A percentile compares a stretch with the other conserved stretches of the same genome.
phyloP scores from a whole-genome alignment of 2,113 vertebrate genomes.

The Thamnophis sirtalis region DNA sequence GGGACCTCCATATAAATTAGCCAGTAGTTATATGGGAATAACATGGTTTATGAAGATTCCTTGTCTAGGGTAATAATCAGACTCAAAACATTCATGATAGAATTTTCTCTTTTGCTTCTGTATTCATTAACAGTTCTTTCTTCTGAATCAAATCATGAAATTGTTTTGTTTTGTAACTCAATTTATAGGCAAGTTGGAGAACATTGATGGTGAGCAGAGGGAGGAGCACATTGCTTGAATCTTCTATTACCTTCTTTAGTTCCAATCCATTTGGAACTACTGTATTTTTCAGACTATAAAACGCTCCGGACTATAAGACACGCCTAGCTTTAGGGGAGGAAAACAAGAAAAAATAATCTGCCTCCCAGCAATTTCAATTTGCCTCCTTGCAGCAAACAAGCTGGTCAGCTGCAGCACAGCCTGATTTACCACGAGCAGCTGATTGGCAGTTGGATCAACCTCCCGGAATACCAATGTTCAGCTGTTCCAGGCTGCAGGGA shows the following conservation, averaged over 20 bases:
- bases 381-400: too few species aligned
- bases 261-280: not conserved
- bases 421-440: too few species aligned
- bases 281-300: too few species aligned
- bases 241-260: not conserved
- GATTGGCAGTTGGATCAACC: too few species aligned
- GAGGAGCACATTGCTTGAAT: not conserved
- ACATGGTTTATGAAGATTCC: not conserved
- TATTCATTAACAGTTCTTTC: not conserved
- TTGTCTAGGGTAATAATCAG: not conserved
- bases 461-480: too few species aligned
- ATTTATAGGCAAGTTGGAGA: not conserved
- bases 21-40: not conserved
- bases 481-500: too few species aligned
- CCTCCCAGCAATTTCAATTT: too few species aligned
- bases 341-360: too few species aligned
- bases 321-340: too few species aligned
- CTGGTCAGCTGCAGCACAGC: too few species aligned
- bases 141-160: conserved; percentile 3
- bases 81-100: not conserved
- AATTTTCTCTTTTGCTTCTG: not conserved
- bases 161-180: not conserved
- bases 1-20: not conserved
- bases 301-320: too few species aligned
- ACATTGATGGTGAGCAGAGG: not conserved